phyloP scores from a whole-genome alignment of 2,113 vertebrate genomes.

The Scolopax mira region DNA sequence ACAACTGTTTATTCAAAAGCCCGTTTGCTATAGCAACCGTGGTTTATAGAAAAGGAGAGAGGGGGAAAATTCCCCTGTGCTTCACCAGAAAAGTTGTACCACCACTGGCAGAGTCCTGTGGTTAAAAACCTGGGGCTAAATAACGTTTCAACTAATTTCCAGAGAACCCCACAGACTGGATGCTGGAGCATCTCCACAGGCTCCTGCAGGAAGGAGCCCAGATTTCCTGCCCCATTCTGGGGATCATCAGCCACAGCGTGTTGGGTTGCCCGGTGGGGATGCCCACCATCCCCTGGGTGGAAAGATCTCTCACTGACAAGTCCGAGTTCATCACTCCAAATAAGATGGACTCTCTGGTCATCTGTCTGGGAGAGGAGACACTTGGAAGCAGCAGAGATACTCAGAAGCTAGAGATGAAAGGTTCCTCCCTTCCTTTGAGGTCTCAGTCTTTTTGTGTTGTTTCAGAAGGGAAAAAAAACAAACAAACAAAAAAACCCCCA shows the following conservation, averaged over 20 bases:
- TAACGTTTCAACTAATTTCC: neutral
- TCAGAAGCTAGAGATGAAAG: neutral
- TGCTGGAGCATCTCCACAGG: neutral
- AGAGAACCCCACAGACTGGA: fast-evolving
- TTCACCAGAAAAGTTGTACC: neutral
- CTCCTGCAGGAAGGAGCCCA: neutral
- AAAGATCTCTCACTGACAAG: neutral
- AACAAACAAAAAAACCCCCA: neutral
- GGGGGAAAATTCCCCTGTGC: neutral
- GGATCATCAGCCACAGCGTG: fast-evolving
- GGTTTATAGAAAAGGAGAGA: neutral
- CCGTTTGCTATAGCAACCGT: neutral
- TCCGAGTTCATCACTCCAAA: neutral
- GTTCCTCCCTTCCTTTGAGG: conserved; percentile 13
- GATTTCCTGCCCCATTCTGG: neutral
- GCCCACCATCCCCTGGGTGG: neutral
- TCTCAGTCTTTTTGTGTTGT: neutral
- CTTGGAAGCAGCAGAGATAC: neutral
- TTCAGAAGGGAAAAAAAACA: neutral
- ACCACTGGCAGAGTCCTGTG: neutral
- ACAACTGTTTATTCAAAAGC: neutral
- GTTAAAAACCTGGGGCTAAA: neutral
- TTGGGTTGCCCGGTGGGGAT: fast-evolving
- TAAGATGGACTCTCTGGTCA: fast-evolving
- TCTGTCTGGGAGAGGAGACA: neutral